Conservation (phyloP, 2,888 invertebrate species). For the Parascotia fuliginaria region DNA sequence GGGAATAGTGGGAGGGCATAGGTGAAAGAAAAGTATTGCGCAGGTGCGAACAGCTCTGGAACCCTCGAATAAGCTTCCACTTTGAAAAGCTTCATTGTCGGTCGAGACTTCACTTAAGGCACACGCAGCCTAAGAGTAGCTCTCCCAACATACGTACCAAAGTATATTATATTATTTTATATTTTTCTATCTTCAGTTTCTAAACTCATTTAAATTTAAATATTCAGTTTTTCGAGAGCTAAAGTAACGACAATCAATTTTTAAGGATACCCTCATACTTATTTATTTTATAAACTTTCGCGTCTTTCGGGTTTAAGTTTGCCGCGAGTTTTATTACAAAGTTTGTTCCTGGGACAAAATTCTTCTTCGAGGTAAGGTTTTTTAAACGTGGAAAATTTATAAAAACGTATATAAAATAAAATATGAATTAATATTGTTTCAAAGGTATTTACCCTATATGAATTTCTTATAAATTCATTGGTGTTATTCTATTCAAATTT, state of each 20-base stretch:
- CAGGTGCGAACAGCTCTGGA: constrained; percentile 53
- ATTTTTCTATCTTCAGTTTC: constrained; percentile 10
- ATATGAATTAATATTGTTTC: not conserved
- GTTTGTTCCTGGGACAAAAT: not conserved
- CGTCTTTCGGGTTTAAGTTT: constrained; percentile 5
- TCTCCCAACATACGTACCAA: constrained; percentile 13
- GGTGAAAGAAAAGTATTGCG: constrained; percentile 45
- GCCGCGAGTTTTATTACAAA: constrained; percentile 1
- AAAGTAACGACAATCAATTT: not conserved
- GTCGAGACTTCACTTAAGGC: constrained; percentile 24
- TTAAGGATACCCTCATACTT: not conserved
- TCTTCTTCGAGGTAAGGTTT: not conserved
- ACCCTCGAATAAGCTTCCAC: constrained; percentile 40
- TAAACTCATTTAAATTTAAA: not conserved
- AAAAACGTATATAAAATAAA: not conserved
- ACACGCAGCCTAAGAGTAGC: constrained; percentile 18
- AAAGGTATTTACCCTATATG: not conserved
- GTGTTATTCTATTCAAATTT: not conserved
- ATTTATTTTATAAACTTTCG: constrained; percentile 13
- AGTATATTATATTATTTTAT: constrained; percentile 6
- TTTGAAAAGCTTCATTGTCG: constrained; percentile 19
- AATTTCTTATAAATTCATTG: not conserved
- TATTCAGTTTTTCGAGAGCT: not conserved
- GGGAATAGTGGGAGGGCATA: constrained; percentile 28
- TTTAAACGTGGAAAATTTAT: not conserved